These are phyloP conservation scores for Poecilia latipinna DNA, from an alignment of 2,113 vertebrate genomes.

Conservation along the genomic window DNA sequence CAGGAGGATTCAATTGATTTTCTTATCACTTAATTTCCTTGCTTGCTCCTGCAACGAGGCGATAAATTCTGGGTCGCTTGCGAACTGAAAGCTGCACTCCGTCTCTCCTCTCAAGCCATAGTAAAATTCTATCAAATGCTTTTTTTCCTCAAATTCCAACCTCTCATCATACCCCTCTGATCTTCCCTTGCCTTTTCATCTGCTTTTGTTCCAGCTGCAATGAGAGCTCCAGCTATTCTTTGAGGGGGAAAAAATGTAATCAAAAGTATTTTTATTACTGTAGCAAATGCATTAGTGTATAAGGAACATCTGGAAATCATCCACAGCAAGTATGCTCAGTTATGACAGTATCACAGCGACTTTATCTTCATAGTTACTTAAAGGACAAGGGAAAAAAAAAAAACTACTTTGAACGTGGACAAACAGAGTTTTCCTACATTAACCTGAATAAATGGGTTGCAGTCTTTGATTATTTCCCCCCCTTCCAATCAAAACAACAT, in stretches of 20 bases:
- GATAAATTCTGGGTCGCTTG: conserved; percentile 75
- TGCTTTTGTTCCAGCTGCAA: conserved; percentile 73
- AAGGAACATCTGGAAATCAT: conserved; percentile 81
- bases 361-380: conserved; percentile 81
- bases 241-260: conserved; percentile 72
- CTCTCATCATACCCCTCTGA: conserved; percentile 61
- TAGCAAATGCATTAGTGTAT: conserved; percentile 76
- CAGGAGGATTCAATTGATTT: conserved; percentile 82
- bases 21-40: conserved; percentile 83
- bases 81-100: conserved; percentile 34
- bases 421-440: conserved; percentile 51
- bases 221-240: conserved; percentile 67
- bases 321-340: conserved; percentile 61
- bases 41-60: conserved; percentile 71
- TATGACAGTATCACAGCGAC: conserved; percentile 78
- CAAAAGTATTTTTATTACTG: conserved; percentile 77
- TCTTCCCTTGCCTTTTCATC: conserved; percentile 60
- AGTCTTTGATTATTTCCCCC: conserved; percentile 49
- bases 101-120: conserved; percentile 43
- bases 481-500: conserved; percentile 28
- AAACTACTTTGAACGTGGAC: conserved; percentile 73
- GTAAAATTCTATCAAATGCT: conserved; percentile 66
- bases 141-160: conserved; percentile 63
- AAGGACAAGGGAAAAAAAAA: conserved; percentile 75
- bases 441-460: conserved; percentile 58